Conservation (phyloP, 2,797 vertebrate genomes). For the Cyclopterus lumpus region DNA sequence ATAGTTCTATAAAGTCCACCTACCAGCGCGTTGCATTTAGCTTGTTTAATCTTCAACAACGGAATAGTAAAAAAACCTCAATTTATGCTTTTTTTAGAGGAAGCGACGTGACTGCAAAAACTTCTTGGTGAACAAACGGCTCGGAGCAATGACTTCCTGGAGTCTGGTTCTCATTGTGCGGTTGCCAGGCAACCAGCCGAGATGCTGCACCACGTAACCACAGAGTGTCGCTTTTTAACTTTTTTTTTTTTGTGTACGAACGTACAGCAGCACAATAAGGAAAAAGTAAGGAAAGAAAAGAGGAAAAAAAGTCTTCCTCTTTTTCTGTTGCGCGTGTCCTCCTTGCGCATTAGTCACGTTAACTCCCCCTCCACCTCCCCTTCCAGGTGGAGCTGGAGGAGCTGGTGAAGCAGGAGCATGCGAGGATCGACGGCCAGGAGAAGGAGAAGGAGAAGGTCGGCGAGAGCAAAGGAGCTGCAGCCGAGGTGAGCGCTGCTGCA, state of each 20-base stretch:
- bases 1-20: not conserved
- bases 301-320: no score
- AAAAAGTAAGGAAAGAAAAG: no score
- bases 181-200: no score
- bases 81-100: no score
- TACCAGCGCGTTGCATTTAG: not conserved
- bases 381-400: slow-evolving; percentile 89
- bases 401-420: slow-evolving; percentile 86
- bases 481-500: slow-evolving; percentile 47
- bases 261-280: no score
- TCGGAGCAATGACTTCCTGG: no score
- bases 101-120: no score
- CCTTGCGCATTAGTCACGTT: not conserved
- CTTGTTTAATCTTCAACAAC: not conserved
- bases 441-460: slow-evolving; percentile 48
- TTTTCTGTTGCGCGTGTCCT: not conserved
- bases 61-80: no score
- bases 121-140: no score
- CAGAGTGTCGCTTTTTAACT: not conserved
- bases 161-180: no score
- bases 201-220: not conserved
- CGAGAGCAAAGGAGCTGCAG: slow-evolving; percentile 53
- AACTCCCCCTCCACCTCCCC: not conserved
- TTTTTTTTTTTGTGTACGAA: no score
- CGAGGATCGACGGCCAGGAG: slow-evolving; percentile 83